Conservation (phyloP, 2,113 vertebrate genomes). For the Hippocampus barbouri region DNA sequence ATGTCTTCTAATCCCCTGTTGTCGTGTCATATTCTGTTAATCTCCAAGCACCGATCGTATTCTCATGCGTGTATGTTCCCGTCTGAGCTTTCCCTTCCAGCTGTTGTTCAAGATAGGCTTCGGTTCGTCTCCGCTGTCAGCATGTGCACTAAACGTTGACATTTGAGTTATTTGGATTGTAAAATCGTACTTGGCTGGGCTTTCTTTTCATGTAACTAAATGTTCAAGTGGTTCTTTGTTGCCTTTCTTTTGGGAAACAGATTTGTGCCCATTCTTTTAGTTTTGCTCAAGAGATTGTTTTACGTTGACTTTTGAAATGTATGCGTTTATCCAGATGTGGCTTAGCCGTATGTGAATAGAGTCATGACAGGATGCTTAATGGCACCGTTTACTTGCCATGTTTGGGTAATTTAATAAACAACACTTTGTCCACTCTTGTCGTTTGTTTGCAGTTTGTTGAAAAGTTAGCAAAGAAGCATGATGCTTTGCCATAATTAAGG, state of each 20-base stretch:
- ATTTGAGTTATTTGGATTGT: slow-evolving; percentile 65
- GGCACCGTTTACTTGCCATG: slow-evolving; percentile 59
- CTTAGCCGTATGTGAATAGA: slow-evolving; percentile 48
- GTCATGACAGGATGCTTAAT: slow-evolving; percentile 37
- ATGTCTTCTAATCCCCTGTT: slow-evolving; percentile 6
- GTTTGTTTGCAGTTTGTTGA: slow-evolving; percentile 5
- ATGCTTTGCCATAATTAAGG: no score
- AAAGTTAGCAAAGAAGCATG: no score
- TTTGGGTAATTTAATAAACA: slow-evolving; percentile 72
- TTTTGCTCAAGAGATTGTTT: slow-evolving; percentile 52
- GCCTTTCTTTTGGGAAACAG: slow-evolving; percentile 54
- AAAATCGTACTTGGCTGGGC: slow-evolving; percentile 53
- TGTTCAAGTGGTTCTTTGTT: slow-evolving; percentile 57
- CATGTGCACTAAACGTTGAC: slow-evolving; percentile 66
- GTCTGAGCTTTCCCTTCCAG: slow-evolving; percentile 42
- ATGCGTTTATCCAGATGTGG: slow-evolving; percentile 55
- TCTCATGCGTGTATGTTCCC: slow-evolving; percentile 3
- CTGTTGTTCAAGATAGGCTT: slow-evolving; percentile 42
- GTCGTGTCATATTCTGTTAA: slow-evolving; percentile 20
- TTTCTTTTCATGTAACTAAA: slow-evolving; percentile 43
- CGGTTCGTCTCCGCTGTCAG: slow-evolving; percentile 46
- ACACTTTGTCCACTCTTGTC: slow-evolving; percentile 52
- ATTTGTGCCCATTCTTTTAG: slow-evolving; percentile 59
- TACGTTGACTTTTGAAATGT: slow-evolving; percentile 65
- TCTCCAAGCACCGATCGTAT: slow-evolving; percentile 11